Evolutionary conservation across 2,797 vertebrate genomes (phyloP).

Genomic region (Bovichtus variegatus): DNA sequence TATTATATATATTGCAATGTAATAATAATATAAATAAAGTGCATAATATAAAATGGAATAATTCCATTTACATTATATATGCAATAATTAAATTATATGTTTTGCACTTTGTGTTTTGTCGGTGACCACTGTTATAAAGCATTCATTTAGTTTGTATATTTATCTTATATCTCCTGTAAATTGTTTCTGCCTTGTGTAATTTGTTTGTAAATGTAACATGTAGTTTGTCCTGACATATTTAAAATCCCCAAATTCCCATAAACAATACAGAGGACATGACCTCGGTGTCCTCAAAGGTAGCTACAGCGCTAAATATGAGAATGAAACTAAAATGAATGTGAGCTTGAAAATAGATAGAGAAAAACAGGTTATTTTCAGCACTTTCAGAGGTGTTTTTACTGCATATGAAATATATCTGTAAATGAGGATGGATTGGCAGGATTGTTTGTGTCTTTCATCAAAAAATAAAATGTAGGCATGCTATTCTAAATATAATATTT

Average conservation of each 20-base stretch:
- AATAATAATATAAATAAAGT: too few species aligned
- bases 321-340: neutral
- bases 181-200: neutral
- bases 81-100: too few species aligned
- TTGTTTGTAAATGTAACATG: neutral
- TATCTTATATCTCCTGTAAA: too few species aligned
- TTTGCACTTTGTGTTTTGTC: too few species aligned
- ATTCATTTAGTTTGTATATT: too few species aligned
- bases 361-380: neutral
- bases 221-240: neutral
- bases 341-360: neutral
- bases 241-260: neutral
- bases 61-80: too few species aligned
- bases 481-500: constrained; percentile 21
- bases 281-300: neutral
- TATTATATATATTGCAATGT: too few species aligned
- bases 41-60: too few species aligned
- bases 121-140: too few species aligned
- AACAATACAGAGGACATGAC: neutral
- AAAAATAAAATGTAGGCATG: neutral
- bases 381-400: neutral
- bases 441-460: constrained; percentile 9
- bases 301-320: neutral
- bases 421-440: neutral
- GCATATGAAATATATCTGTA: neutral